Base-by-base conservation (phyloP, 1,140 invertebrate species). In the Trichonephila inaurata region DNA sequence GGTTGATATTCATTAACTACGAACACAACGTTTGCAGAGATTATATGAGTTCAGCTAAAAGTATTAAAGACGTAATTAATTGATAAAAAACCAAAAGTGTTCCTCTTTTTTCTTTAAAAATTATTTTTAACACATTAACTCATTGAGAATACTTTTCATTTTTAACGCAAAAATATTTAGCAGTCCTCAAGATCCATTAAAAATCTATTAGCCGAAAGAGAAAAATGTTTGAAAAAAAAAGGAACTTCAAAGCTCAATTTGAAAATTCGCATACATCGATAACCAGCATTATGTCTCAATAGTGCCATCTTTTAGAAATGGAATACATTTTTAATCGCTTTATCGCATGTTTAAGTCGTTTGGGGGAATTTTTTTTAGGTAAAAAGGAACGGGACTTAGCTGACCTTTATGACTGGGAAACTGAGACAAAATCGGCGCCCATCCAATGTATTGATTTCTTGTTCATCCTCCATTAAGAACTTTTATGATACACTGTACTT, bases 401-500 rank as follows among this genome's bases (percentile, higher is more conserved):
- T 81, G 72, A 91, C 89, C 89, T 91, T 81, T 82, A 81, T 62
- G 18, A 33, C 69, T 62, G n/a, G 18, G 62, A 69, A 69, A 51
- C 82, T 69, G 33, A 87, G 64, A 89, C 77, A 81, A 91, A 91
- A 91, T 91, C 89, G 40, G 66, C 40, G 82, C 58, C 51, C 72
- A 18, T 61, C 89, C 58, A 82, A 91, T 61, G 58, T 82, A 91
- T 91, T 82, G 89, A 91, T 91, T 91, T 91, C 89, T 91, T 81
- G 89, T 91, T 91, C 89, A 91, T 81, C 44, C 72, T 62, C 89
- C 72, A 91, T 91, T 91, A 91, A 91, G 89, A 40, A 82, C 72
- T 62, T 91, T 91, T 91, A 91, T 91, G 89, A 91, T 91, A 91
- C 89, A 91, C 69, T 81, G 89, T 91, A 91, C 77, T 91, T 82